These are phyloP conservation scores for Zosterops japonicus DNA, from an alignment of 2,113 vertebrate genomes.

Conservation along the genomic window DNA sequence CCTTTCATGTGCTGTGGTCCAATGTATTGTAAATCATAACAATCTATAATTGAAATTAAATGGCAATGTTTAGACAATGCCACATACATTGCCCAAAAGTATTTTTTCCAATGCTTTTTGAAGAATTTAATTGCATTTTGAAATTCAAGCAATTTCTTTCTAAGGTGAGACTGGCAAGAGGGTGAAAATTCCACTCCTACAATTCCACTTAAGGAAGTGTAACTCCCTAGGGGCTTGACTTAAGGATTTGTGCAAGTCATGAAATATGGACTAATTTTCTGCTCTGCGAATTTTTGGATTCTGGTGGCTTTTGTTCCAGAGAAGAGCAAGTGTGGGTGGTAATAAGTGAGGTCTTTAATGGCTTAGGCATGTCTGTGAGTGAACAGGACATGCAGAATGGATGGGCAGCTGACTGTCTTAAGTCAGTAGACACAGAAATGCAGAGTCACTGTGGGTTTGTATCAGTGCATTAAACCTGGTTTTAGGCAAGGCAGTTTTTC, in stretches of 20 bases:
- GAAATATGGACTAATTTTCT: background rate
- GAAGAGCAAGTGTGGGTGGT: background rate
- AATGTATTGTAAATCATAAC: background rate
- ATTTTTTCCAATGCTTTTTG: background rate
- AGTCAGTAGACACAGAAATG: background rate
- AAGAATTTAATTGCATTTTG: background rate
- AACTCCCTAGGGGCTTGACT: background rate
- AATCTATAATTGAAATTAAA: background rate
- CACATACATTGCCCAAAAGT: background rate
- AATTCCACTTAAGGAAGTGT: background rate
- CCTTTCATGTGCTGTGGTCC: background rate
- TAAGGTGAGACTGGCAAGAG: background rate
- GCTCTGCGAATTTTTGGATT: background rate
- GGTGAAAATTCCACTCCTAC: background rate
- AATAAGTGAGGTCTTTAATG: background rate
- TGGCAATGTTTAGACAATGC: background rate
- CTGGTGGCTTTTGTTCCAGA: background rate
- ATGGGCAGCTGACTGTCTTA: background rate
- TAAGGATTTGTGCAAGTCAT: background rate
- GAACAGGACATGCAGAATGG: background rate
- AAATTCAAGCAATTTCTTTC: background rate
- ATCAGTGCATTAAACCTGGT: background rate
- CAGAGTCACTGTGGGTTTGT: background rate
- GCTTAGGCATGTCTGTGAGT: background rate
- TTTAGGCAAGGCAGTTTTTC: background rate